A percentile compares a stretch with the other conserved stretches of the same genome.
These are phyloP conservation scores for Podarcis muralis DNA, from an alignment of 2,113 vertebrate species.

Conservation along the genomic window DNA sequence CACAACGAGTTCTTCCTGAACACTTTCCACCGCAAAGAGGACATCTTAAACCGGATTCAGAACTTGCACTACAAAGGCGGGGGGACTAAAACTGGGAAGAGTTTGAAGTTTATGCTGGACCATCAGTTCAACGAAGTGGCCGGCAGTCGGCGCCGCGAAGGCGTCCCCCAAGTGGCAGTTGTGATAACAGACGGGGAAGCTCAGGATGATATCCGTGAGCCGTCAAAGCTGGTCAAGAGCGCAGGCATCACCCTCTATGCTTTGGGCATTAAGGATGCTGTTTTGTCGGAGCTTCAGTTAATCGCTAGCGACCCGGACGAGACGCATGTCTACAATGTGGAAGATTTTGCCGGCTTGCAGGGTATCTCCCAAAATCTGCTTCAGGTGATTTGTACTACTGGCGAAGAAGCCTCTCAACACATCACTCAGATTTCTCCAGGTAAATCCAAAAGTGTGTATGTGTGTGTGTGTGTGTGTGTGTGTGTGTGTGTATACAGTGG, in stretches of 20 bases:
- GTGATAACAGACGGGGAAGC: slow-evolving; percentile 57
- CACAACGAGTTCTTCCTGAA: slow-evolving; percentile 58
- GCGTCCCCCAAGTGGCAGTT: slow-evolving; percentile 58
- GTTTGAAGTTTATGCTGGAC: slow-evolving; percentile 61
- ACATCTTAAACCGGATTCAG: slow-evolving; percentile 53
- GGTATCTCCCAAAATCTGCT: slow-evolving; percentile 64
- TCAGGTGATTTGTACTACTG: slow-evolving; percentile 75
- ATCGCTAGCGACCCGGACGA: slow-evolving; percentile 71
- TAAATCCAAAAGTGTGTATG: slow-evolving; percentile 22
- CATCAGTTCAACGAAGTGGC: slow-evolving; percentile 58
- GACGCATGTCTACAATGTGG: slow-evolving; percentile 72
- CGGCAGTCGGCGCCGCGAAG: slow-evolving; percentile 48
- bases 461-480: background rate
- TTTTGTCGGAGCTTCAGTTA: slow-evolving; percentile 69
- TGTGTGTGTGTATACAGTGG: background rate
- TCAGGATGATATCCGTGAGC: slow-evolving; percentile 49
- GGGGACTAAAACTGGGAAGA: slow-evolving; percentile 48
- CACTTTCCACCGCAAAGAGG: slow-evolving; percentile 35
- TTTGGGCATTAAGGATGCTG: slow-evolving; percentile 50
- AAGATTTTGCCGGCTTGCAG: slow-evolving; percentile 61
- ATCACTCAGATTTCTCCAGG: slow-evolving; percentile 51
- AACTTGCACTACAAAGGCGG: slow-evolving; percentile 49
- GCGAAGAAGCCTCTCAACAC: slow-evolving; percentile 66
- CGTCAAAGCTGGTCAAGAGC: slow-evolving; percentile 15
- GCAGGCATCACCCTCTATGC: slow-evolving; percentile 61